Percentiles rank a stretch among this genome's conserved stretches.
These are phyloP conservation scores for Nomada lathburiana DNA, from an alignment of 2,888 invertebrate species.

Conservation along the genomic window DNA sequence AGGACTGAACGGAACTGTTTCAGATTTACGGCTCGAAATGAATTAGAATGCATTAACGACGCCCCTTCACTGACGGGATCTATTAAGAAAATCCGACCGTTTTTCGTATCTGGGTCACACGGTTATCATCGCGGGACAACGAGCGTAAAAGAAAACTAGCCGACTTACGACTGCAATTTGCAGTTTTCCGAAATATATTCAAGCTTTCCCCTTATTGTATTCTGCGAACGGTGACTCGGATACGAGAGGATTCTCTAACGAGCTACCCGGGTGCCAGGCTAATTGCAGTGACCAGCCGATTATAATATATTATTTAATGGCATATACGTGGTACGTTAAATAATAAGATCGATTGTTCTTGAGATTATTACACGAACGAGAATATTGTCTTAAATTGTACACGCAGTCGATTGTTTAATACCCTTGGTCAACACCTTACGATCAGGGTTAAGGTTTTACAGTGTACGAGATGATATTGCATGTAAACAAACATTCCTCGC, in stretches of 20 bases:
- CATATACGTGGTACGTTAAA: not conserved
- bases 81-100: conserved; percentile 38
- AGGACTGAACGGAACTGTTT: conserved; percentile 22
- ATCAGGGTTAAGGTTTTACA: no score
- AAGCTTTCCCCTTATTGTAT: not conserved
- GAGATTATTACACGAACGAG: not conserved
- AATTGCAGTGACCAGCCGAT: conserved; percentile 9
- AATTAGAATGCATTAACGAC: conserved; percentile 48
- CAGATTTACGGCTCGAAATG: conserved; percentile 32
- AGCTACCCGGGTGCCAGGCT: not conserved
- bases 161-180: conserved; percentile 16
- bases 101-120: conserved; percentile 33
- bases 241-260: conserved; percentile 2
- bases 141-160: conserved; percentile 13
- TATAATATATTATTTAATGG: not conserved
- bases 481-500: no score
- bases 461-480: no score
- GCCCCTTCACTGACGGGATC: conserved; percentile 6
- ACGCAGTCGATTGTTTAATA: no score
- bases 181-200: conserved; percentile 14
- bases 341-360: no score
- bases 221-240: not conserved
- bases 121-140: conserved; percentile 38
- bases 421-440: no score
- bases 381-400: not conserved